phyloP scores from a whole-genome alignment of 37 sponge, comb jelly and placozoan species.

The Chondrilla cf. caribensis region DNA sequence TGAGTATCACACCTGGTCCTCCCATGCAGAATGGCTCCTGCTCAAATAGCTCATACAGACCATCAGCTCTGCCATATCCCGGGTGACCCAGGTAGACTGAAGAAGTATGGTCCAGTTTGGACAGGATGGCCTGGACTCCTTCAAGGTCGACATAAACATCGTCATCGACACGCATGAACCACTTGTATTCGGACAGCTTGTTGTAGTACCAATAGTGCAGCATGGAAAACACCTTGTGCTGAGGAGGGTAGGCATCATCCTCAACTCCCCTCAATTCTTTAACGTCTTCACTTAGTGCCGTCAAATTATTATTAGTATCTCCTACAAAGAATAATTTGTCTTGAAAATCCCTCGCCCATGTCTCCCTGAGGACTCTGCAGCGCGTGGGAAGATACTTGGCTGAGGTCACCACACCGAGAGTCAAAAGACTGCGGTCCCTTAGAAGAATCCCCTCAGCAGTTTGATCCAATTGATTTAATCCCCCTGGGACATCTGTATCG shows the following conservation, averaged over 20 bases:
- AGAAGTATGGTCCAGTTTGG: not conserved
- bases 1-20: slow-evolving; percentile 59
- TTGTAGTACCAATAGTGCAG: slow-evolving; percentile 61
- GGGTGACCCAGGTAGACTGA: slow-evolving; percentile 48
- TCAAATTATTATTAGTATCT: not conserved
- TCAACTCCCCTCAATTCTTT: not conserved
- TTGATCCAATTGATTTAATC: too few relatives aligned
- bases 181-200: slow-evolving; percentile 60
- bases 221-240: slow-evolving; percentile 59
- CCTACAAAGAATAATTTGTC: slow-evolving; percentile 40
- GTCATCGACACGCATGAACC: slow-evolving; percentile 77
- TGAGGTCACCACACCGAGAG: slow-evolving; percentile 70
- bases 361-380: slow-evolving; percentile 35
- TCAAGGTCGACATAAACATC: slow-evolving; percentile 59
- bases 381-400: slow-evolving; percentile 26
- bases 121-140: slow-evolving; percentile 15
- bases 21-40: slow-evolving; percentile 67
- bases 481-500: too few relatives aligned
- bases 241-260: slow-evolving; percentile 69
- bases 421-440: not conserved
- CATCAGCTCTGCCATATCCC: slow-evolving; percentile 43
- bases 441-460: too few relatives aligned
- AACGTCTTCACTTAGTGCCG: not conserved
- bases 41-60: slow-evolving; percentile 10
- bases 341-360: slow-evolving; percentile 54